Conservation (phyloP, 2,113 vertebrate species). For the Andinoacara biseriatus region DNA sequence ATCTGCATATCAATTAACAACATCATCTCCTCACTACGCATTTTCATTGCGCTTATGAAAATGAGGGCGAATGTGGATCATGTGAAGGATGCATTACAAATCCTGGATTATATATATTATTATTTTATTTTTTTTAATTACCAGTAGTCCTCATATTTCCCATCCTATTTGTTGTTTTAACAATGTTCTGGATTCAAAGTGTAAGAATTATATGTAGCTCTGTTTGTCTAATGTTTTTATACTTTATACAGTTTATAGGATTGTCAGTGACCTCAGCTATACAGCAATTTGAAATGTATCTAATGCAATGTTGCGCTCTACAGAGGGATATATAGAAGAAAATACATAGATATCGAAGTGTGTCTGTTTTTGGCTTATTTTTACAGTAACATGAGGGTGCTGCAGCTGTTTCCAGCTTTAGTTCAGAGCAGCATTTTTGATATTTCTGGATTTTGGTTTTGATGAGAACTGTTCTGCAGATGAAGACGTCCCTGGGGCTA, state of each 20-base stretch:
- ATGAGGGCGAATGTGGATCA: background rate
- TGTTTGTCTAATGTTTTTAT: background rate
- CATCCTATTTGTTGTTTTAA: background rate
- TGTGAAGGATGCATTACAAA: background rate
- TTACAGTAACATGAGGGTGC: background rate
- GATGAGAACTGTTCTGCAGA: background rate
- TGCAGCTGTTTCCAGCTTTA: too few relatives aligned
- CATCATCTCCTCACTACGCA: background rate
- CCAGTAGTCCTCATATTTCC: background rate
- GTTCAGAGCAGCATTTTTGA: too few relatives aligned
- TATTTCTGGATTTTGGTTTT: background rate
- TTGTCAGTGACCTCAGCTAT: background rate
- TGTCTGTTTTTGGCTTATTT: background rate
- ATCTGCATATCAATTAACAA: constrained; percentile 21
- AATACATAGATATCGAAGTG: background rate
- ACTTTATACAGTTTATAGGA: background rate
- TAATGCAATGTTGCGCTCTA: background rate
- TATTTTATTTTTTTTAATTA: background rate
- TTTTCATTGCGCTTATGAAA: background rate
- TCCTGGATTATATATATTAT: too few relatives aligned
- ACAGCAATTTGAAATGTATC: background rate
- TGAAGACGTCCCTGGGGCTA: background rate
- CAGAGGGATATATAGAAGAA: background rate
- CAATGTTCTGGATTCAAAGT: background rate
- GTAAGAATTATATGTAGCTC: background rate